These are phyloP conservation scores for Eupithecia vulgata DNA, from an alignment of 2,888 invertebrate genomes.

Conservation along the genomic window DNA sequence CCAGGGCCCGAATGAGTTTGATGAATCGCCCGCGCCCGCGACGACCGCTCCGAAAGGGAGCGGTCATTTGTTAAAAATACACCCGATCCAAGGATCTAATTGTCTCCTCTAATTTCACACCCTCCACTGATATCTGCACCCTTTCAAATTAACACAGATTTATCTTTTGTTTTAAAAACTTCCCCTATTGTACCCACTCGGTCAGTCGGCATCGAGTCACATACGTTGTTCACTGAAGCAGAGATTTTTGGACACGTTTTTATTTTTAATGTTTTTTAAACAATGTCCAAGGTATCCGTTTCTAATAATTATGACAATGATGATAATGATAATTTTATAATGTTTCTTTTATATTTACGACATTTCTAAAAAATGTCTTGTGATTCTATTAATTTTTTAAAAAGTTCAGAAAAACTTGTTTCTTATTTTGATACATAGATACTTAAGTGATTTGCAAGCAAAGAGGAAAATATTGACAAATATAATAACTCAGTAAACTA, in stretches of 20 bases:
- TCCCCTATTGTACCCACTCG: slow-evolving; percentile 20
- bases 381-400: too few species aligned
- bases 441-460: neutral
- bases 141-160: slow-evolving; percentile 68
- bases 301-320: neutral
- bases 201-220: slow-evolving; percentile 3
- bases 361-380: too few species aligned
- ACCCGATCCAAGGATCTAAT: slow-evolving; percentile 83
- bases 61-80: slow-evolving; percentile 85
- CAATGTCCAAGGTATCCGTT: neutral
- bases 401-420: neutral
- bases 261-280: neutral
- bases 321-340: neutral
- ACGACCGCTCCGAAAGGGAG: slow-evolving; percentile 54
- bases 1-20: slow-evolving; percentile 82
- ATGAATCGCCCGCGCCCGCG: slow-evolving; percentile 76
- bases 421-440: neutral
- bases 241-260: neutral
- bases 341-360: too few species aligned
- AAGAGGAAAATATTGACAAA: neutral
- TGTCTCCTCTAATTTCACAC: slow-evolving; percentile 84
- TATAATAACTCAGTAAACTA: slow-evolving; percentile 19
- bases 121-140: slow-evolving; percentile 76
- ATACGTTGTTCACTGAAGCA: slow-evolving; percentile 6
- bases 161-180: slow-evolving; percentile 54